Base-by-base conservation (phyloP, 2,113 vertebrate species). In the Prietella phreatophila region DNA sequence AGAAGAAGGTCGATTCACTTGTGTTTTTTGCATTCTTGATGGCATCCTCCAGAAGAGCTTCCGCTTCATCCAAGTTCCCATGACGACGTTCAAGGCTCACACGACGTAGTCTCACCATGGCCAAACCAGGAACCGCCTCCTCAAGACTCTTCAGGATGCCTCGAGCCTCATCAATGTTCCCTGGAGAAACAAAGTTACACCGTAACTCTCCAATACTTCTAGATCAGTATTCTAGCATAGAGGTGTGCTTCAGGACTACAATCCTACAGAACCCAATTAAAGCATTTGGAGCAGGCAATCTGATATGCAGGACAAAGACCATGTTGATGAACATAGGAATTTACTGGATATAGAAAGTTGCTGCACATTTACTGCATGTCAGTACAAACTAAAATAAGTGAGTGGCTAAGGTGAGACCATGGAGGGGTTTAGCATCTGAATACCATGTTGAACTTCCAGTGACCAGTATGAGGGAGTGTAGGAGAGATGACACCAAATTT, bases 71-170 rank as follows among this genome's bases (percentile, higher is more conserved):
- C 95, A 99, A 92, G 92, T 98, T 98, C 4, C 98, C 98, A 1
- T 97, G 97, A 9, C 99, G 96, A 89, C 98, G 97, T 87, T 99
- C 99, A 86, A 99, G 92, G 91, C 97, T 99, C 60, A 99, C 99
- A 91, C 98, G 94, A 73, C 98, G 96, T 90, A 99, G 94, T 42
- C 97, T 96, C 86, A 99, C 97, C 97, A 98, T 98, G 55, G 98
- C 98, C 84, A 99, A 91, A 83, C 96, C 96, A 4, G 97, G 94
- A 71, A 98, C 94, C 14, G 93, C 92, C 83, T 94, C 96, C 85
- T 99, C 98, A 91, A 99, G 94, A 0, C 93, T 93, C 92, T 96
- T 97, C 94, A 99, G 91, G 93, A 99, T 97, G 85, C 93, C 91
- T 19, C 97, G 96, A n/a, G 99, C 97, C 90, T 99, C 99, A 0